Base-by-base conservation (phyloP, 2,113 vertebrate genomes). In the Balaenoptera acutorostrata region DNA sequence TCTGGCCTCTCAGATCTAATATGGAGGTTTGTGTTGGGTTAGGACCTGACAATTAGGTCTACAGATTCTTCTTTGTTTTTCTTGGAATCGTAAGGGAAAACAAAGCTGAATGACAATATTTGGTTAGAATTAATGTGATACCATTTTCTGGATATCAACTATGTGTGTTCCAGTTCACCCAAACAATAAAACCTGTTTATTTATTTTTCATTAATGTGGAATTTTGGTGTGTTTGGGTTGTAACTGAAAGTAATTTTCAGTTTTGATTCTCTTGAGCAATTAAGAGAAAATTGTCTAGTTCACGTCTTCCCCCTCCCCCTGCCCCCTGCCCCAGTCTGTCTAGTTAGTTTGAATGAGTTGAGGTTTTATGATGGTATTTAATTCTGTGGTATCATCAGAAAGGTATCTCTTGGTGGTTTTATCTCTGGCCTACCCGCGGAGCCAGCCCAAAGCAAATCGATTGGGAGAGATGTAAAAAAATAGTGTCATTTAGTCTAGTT, bases 61-160 rank as follows among this genome's bases (percentile, higher is more conserved):
- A 66, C 44, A 82, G 64, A 88, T 69, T 97, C 88, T 96, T 92
- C 59, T 96, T 13, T 97, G 36, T 93, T 92, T 96, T 80, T 88
- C 71, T 96, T 86, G 66, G 71, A 91, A 33, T 86, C 27, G 18
- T 82, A 41, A 0, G 55, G 66, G 41, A 75, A 97, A 92, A 86
- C 59, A 92, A 77, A 95, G 14, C 61, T 78, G 85, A 97, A 95
- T 80, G 81, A 29, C 13, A 74, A 1, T 89, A 61, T 97, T 93
- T 72, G n/a, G 14, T 90, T 92, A 93, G 39, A 77, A 39, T 86
- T 71, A 59, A 89, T 72, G 18, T n/a, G 44, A 75, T 75, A 29
- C 13, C 14, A 13, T 21, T 88, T 91, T 83, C 68, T 94, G 61
- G 9, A 39, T 93, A 17, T 77, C 59, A 96, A 36, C n/a, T 90